A percentile compares a stretch with the other conserved stretches of the same genome.
These are phyloP conservation scores for Onychomys torridus DNA, from an alignment of 2,797 vertebrate genomes.

Conservation along the genomic window DNA sequence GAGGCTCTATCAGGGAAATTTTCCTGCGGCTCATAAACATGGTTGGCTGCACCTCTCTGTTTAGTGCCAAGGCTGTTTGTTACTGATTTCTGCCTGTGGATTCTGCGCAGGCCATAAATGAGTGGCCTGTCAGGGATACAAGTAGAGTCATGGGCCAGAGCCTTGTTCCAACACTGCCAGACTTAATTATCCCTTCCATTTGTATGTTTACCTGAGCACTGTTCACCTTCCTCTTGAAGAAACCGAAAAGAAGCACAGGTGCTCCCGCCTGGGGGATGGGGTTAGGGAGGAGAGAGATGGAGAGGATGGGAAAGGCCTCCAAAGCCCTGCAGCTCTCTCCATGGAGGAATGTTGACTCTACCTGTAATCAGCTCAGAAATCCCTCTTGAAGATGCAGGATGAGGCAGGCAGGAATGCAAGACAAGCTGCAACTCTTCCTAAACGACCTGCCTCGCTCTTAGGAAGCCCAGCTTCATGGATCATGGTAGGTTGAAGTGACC, in stretches of 20 bases:
- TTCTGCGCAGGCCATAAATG: neutral
- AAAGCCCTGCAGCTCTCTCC: neutral
- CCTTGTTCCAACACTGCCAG: neutral
- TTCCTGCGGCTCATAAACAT: slow-evolving; percentile 1
- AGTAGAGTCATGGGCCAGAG: neutral
- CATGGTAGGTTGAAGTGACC: too few relatives aligned
- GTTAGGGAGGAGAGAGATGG: neutral
- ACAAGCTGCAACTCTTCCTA: neutral
- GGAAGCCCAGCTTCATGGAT: neutral
- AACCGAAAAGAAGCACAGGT: neutral
- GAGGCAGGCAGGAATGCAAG: neutral
- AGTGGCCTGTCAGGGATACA: neutral
- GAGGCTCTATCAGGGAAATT: neutral
- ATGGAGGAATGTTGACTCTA: neutral
- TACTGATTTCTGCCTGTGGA: slow-evolving; percentile 48
- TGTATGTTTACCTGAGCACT: slow-evolving; percentile 6
- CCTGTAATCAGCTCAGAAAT: slow-evolving; percentile 9
- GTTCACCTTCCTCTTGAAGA: neutral
- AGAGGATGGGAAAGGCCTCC: neutral
- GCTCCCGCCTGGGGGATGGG: neutral
- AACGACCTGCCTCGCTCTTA: neutral
- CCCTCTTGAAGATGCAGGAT: neutral
- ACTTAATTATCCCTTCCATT: slow-evolving; percentile 13
- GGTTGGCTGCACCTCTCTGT: neutral
- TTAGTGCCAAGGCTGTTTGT: neutral